These are phyloP conservation scores for Torymus auratus DNA, from an alignment of 2,888 invertebrate genomes.

Conservation along the genomic window DNA sequence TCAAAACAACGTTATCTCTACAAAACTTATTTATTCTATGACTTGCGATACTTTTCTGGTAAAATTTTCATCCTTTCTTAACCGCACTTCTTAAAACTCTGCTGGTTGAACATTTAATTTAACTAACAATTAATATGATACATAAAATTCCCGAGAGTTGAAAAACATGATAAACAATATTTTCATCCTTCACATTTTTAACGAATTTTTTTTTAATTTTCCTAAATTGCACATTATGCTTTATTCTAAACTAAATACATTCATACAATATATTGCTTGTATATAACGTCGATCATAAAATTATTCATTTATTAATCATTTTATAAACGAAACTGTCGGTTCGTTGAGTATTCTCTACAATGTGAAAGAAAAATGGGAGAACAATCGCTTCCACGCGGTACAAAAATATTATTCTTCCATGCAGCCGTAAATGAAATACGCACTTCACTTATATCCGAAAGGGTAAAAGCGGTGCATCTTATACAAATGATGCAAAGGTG, in stretches of 20 bases:
- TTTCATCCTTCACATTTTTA: slow-evolving; percentile 42
- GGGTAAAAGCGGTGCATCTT: slow-evolving; percentile 52
- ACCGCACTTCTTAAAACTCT: slow-evolving; percentile 52
- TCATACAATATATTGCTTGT: slow-evolving; percentile 52
- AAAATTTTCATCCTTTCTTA: slow-evolving; percentile 43
- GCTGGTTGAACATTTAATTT: slow-evolving; percentile 56
- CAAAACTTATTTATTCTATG: slow-evolving; percentile 53
- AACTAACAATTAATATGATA: slow-evolving; percentile 58
- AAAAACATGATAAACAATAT: slow-evolving; percentile 57
- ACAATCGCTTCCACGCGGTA: slow-evolving; percentile 59
- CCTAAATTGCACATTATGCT: slow-evolving; percentile 55
- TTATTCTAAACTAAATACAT: slow-evolving; percentile 53
- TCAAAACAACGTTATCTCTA: slow-evolving; percentile 51
- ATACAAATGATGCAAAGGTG: slow-evolving; percentile 48
- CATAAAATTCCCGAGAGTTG: slow-evolving; percentile 55
- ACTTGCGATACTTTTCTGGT: slow-evolving; percentile 25
- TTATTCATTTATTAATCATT: slow-evolving; percentile 37
- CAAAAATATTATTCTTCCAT: slow-evolving; percentile 62
- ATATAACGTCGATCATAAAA: slow-evolving; percentile 44
- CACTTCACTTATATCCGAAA: slow-evolving; percentile 49
- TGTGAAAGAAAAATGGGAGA: slow-evolving; percentile 42
- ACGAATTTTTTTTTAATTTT: slow-evolving; percentile 51
- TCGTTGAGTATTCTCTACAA: slow-evolving; percentile 16
- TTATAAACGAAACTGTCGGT: slow-evolving; percentile 30
- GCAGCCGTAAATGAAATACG: slow-evolving; percentile 57